A percentile compares a stretch with the other conserved stretches of the same genome.
Conservation (phyloP, 2,888 invertebrate genomes). For the Escarpia spicata region DNA sequence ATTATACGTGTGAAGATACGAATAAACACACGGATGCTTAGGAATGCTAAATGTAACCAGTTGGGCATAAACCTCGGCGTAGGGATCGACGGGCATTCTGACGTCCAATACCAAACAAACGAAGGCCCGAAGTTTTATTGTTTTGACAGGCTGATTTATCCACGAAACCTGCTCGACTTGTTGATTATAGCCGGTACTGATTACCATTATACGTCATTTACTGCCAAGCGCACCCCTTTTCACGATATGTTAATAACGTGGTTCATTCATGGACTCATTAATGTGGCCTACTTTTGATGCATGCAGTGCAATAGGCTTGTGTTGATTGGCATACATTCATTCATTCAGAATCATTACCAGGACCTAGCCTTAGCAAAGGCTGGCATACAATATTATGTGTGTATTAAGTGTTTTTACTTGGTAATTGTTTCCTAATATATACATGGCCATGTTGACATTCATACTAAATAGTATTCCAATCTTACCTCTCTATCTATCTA, state of each 20-base stretch:
- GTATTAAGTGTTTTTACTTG: background rate
- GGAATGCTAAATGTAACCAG: background rate
- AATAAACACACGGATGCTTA: background rate
- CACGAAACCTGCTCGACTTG: background rate
- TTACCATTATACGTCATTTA: background rate
- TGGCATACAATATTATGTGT: background rate
- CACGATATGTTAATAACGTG: background rate
- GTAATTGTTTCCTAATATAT: background rate
- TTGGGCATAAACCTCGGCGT: background rate
- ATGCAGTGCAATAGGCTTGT: background rate
- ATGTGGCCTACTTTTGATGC: slow-evolving; percentile 6
- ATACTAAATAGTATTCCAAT: no score
- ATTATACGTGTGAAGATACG: background rate
- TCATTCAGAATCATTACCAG: background rate
- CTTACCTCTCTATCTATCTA: no score
- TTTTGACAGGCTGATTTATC: slow-evolving; percentile 11
- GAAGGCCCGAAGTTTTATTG: background rate
- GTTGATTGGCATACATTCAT: background rate
- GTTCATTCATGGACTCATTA: slow-evolving; percentile 5
- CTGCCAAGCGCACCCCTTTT: background rate
- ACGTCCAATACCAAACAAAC: background rate
- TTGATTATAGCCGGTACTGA: background rate
- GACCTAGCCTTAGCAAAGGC: background rate
- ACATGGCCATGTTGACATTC: background rate
- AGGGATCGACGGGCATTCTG: background rate